Percentiles rank a stretch among this genome's conserved stretches.
These are phyloP conservation scores for Anomalospiza imberbis DNA, from an alignment of 2,797 vertebrate species.

Conservation along the genomic window DNA sequence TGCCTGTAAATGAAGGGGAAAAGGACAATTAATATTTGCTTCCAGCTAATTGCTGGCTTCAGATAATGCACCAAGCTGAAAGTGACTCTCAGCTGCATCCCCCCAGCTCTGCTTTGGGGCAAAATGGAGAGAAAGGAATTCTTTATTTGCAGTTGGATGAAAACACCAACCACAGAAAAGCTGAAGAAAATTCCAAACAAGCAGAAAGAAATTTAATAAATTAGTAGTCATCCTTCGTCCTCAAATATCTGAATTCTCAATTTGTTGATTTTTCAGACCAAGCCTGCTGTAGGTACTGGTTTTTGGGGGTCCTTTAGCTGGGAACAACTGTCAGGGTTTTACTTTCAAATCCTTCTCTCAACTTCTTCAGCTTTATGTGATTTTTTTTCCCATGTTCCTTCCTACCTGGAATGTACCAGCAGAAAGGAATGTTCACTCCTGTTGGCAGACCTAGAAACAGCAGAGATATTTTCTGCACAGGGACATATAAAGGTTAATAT, in stretches of 20 bases:
- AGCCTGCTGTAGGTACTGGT: background rate
- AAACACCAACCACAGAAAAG: background rate
- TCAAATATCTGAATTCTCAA: background rate
- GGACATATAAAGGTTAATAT: background rate
- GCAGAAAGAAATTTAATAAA: background rate
- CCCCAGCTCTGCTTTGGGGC: background rate
- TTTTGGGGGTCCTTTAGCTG: background rate
- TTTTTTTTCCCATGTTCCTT: background rate
- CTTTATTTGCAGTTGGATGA: background rate
- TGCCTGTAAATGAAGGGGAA: background rate
- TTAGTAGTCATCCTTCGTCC: background rate
- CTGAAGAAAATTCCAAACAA: background rate
- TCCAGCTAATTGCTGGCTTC: background rate
- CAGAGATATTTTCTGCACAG: background rate
- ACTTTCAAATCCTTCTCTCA: background rate
- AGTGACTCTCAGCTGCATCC: background rate
- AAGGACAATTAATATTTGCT: background rate
- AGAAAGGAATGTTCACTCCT: background rate
- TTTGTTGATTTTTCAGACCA: background rate
- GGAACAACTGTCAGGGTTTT: background rate
- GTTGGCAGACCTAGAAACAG: background rate
- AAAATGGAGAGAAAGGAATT: background rate
- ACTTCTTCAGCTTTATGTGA: background rate
- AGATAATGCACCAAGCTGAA: background rate
- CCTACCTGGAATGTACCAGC: background rate